These are phyloP conservation scores for Syrrhaptes paradoxus DNA, from an alignment of 2,113 vertebrate species.

Conservation along the genomic window DNA sequence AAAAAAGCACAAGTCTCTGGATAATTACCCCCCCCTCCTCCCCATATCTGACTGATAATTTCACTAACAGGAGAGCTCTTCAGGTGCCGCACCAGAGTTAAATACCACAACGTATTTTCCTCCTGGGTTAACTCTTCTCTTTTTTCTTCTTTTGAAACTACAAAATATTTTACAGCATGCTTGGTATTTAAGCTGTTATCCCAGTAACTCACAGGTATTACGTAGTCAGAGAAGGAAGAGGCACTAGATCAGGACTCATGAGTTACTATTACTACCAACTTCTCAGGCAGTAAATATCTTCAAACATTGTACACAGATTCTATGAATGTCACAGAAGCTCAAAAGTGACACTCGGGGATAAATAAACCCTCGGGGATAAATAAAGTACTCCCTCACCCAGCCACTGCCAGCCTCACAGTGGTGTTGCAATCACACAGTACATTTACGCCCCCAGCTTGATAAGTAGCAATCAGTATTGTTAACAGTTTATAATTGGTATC, in stretches of 20 bases:
- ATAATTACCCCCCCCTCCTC: not conserved
- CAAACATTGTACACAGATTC: not conserved
- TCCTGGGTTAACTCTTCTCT: not conserved
- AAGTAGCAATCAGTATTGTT: not conserved
- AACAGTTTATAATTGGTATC: not conserved
- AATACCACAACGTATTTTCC: not conserved
- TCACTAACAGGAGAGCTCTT: not conserved
- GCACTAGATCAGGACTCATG: fast-evolving
- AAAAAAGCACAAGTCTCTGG: not conserved
- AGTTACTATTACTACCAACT: not conserved
- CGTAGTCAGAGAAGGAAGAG: not conserved
- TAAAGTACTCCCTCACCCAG: not conserved
- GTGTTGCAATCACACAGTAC: not conserved
- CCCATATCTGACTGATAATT: not conserved
- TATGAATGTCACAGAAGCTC: not conserved
- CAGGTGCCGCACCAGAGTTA: not conserved
- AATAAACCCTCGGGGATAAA: not conserved
- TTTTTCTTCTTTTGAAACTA: not conserved
- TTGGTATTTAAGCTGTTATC: not conserved
- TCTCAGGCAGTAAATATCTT: not conserved
- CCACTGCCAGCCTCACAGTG: not conserved
- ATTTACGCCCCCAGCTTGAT: not conserved
- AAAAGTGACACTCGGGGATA: fast-evolving
- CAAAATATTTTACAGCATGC: not conserved
- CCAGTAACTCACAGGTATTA: not conserved